Percentiles rank a stretch among this genome's conserved stretches.
These are phyloP conservation scores for Rosalia funebris DNA, from an alignment of 2,888 invertebrate genomes.

Conservation along the genomic window DNA sequence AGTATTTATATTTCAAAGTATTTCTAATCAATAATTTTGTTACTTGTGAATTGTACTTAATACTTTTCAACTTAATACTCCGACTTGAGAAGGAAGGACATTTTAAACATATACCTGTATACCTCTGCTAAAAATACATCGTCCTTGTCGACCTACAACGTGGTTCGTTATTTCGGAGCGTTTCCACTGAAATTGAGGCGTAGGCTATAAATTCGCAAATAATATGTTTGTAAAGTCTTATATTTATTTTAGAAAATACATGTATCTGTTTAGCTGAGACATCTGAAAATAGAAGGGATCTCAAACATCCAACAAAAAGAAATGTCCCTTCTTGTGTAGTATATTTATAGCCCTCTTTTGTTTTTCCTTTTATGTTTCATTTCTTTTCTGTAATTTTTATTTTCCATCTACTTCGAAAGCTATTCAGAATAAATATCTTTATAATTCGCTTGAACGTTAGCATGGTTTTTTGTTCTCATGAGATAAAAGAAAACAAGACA, in stretches of 20 bases:
- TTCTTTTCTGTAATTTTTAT: background rate
- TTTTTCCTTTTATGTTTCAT: background rate
- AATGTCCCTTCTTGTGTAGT: background rate
- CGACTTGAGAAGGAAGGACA: background rate
- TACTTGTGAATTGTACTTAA: no score
- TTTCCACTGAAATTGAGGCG: constrained; percentile 13
- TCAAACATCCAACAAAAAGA: background rate
- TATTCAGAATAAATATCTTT: background rate
- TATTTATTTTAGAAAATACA: constrained; percentile 17
- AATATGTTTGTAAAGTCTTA: constrained; percentile 6
- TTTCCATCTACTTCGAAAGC: background rate
- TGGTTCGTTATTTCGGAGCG: constrained; percentile 9
- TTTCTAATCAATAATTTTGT: no score
- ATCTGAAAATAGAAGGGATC: background rate
- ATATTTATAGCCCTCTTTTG: background rate
- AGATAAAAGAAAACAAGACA: no score
- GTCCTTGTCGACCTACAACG: constrained; percentile 7
- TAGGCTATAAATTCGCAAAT: constrained; percentile 14
- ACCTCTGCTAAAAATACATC: constrained; percentile 12
- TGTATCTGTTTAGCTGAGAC: constrained; percentile 2
- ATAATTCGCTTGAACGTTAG: background rate
- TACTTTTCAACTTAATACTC: background rate
- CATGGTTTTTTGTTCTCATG: no score
- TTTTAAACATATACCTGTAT: constrained; percentile 1
- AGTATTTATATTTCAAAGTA: no score